Evolutionary conservation across 1,140 invertebrate species (phyloP), one percentile per base, ranked within the genome.

Genomic region (Drosophila albomicans): DNA sequence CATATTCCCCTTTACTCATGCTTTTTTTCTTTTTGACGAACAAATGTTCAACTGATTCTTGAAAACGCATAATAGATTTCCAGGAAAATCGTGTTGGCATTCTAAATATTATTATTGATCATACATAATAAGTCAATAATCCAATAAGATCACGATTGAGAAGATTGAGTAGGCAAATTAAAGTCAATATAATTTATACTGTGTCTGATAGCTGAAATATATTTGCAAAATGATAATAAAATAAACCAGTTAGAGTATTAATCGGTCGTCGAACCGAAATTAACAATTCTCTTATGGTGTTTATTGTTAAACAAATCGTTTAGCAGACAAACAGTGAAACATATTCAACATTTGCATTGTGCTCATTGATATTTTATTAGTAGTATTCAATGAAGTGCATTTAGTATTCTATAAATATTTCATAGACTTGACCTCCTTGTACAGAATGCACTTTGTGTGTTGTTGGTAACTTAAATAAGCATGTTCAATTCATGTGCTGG

Each of bases 331-430:
- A 38, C 38, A 30, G 11, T 13, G 8, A 13, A 30, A 52, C 5
- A 52, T 28, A 32, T 52, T 30, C 25, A 52, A 30, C 28, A 54
- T 30, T 41, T 38, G 15, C 13, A 38, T 38, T 52, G n/a, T 3
- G 38, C 16, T 13, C 56, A 38, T 20, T 59, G 20, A 59, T 11
- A 13, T 28, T 59, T 59, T 13, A 25, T 25, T 28, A 28, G 41
- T 45, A 38, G 3, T 56, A 56, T 38, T 38, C 32, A 56, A 38
- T 56, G 32, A 38, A 56, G 3, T 38, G 52, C 32, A 56, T 38
- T 20, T 16, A 20, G 32, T 56, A 38, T 56, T 38, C 32, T 16
- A 16, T 38, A 56, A 56, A 38, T 56, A 38, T 56, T 48, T 48
- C 46, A 48, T 48, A 16, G 16, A 48, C 7, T 48, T 48, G 46